A percentile compares a stretch with the other conserved stretches of the same genome.
phyloP scores from a whole-genome alignment of 2,113 vertebrate genomes.

The Pseudorhombus dupliciocellatus region DNA sequence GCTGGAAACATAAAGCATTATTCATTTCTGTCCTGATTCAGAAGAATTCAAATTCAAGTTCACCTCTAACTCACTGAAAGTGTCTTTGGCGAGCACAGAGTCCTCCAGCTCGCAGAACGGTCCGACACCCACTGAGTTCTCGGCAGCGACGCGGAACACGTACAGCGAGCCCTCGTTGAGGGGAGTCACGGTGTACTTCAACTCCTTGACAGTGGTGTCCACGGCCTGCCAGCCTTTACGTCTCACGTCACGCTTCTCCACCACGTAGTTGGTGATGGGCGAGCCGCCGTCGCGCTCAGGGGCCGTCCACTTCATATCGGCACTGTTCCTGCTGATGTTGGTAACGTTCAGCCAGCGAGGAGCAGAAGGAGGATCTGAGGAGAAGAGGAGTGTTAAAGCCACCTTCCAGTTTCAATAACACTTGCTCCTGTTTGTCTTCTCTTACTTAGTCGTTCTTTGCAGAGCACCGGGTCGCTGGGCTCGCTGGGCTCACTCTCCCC shows the following conservation, averaged over 20 bases:
- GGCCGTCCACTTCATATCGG: constrained; percentile 94
- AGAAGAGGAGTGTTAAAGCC: background rate
- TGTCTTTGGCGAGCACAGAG: constrained; percentile 95
- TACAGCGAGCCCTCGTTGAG: constrained; percentile 94
- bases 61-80: constrained; percentile 87
- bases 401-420: no score
- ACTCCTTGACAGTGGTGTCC: constrained; percentile 96
- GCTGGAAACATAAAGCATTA: constrained; percentile 71
- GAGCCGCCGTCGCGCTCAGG: constrained; percentile 96
- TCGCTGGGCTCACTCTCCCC: constrained; percentile 98
- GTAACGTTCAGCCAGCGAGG: constrained; percentile 94
- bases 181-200: constrained; percentile 90
- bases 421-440: background rate
- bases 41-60: background rate
- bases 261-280: constrained; percentile 94
- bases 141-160: constrained; percentile 96
- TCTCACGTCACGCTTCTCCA: constrained; percentile 93
- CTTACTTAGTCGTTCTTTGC: constrained; percentile 98
- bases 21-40: background rate
- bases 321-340: constrained; percentile 89
- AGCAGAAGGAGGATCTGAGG: constrained; percentile 90
- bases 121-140: constrained; percentile 92
- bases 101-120: constrained; percentile 95
- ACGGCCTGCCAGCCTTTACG: constrained; percentile 97
- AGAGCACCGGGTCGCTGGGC: constrained; percentile 94